A percentile compares a stretch with the other conserved stretches of the same genome.
phyloP scores from a whole-genome alignment of 2,888 invertebrate species.

The Anoncus sp. region DNA sequence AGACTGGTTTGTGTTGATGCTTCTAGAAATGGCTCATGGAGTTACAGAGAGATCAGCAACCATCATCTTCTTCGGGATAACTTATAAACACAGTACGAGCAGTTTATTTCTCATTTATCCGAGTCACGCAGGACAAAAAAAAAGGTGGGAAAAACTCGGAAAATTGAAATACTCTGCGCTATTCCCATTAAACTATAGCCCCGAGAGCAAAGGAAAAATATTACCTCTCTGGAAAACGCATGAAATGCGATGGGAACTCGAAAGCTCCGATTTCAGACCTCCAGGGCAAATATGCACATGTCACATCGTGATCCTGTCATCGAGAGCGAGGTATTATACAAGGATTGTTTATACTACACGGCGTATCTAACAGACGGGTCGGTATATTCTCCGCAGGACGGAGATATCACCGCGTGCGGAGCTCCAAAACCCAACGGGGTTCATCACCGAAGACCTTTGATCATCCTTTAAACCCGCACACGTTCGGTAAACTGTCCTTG shows the following conservation, averaged over 20 bases:
- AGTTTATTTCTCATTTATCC: conserved; percentile 17
- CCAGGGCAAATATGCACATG: conserved; percentile 19
- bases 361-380: neutral
- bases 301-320: conserved; percentile 35
- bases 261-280: neutral
- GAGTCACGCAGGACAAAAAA: neutral
- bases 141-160: neutral
- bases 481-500: conserved; percentile 54
- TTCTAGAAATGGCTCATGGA: conserved; percentile 1
- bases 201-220: neutral
- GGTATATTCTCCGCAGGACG: conserved; percentile 1
- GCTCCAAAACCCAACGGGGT: conserved; percentile 33
- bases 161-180: neutral
- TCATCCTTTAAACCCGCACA: conserved; percentile 56
- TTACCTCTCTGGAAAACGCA: neutral
- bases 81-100: neutral
- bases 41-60: neutral
- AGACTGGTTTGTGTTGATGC: conserved; percentile 35
- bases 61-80: conserved; percentile 21
- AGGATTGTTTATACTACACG: conserved; percentile 30
- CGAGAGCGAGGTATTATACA: conserved; percentile 2
- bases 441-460: conserved; percentile 55
- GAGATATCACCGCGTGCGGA: conserved; percentile 1
- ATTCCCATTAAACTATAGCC: neutral
- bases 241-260: conserved; percentile 1